Evolutionary conservation across 1,140 invertebrate genomes (phyloP).

Genomic region (Thaumetopoea pityocampa): DNA sequence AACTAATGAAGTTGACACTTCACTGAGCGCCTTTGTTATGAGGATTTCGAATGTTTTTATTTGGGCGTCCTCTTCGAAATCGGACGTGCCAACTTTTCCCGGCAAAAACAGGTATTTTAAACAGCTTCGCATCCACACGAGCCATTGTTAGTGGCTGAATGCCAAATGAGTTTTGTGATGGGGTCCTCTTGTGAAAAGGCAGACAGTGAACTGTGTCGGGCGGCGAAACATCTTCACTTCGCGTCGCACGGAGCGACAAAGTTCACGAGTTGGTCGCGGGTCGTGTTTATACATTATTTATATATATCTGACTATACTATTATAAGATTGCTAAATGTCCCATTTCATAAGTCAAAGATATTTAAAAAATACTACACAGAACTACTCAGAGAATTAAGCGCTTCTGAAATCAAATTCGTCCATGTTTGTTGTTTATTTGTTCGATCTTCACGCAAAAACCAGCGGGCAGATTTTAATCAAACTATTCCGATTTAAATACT

Average conservation of each 20-base stretch:
- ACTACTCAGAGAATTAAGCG: no score
- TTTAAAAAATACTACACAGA: no score
- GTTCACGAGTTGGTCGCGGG: no score
- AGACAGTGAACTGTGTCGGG: slow-evolving; percentile 43
- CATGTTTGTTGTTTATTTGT: no score
- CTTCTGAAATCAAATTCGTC: no score
- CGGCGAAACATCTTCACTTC: slow-evolving; percentile 32
- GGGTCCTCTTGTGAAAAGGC: slow-evolving; percentile 57
- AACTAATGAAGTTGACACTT: slow-evolving; percentile 15
- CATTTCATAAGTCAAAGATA: no score
- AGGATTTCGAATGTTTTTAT: slow-evolving; percentile 12
- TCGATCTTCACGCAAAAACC: no score
- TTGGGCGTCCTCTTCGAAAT: slow-evolving; percentile 27
- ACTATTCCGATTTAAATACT: no score
- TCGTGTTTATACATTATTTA: no score
- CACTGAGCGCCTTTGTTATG: neutral
- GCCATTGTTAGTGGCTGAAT: slow-evolving; percentile 65
- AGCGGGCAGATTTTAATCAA: no score
- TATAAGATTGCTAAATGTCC: no score
- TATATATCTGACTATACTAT: no score
- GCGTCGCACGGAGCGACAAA: slow-evolving; percentile 22
- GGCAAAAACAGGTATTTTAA: slow-evolving; percentile 61
- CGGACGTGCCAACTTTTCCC: slow-evolving; percentile 45
- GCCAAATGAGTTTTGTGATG: slow-evolving; percentile 72
- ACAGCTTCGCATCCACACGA: slow-evolving; percentile 52